A percentile compares a stretch with the other conserved stretches of the same genome.
Evolutionary conservation across 2,113 vertebrate genomes (phyloP).

Genomic region (Cromileptes altivelis): DNA sequence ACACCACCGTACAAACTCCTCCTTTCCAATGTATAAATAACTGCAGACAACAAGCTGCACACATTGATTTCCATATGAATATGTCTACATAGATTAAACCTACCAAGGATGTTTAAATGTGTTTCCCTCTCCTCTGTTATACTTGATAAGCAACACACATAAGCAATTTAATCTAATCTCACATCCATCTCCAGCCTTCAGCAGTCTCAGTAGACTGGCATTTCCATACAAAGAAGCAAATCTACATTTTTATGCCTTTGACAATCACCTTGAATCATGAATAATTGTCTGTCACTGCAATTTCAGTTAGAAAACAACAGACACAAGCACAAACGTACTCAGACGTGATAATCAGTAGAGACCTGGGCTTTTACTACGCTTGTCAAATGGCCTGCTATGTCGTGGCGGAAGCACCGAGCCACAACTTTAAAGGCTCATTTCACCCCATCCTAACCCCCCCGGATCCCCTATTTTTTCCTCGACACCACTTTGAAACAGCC

Average conservation of each 20-base stretch:
- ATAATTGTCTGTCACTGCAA: constrained; percentile 11
- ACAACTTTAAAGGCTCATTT: neutral
- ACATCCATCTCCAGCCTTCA: constrained; percentile 9
- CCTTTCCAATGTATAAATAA: neutral
- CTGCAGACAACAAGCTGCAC: neutral
- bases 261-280: constrained; percentile 33
- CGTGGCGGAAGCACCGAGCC: neutral
- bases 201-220: constrained; percentile 8
- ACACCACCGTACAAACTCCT: neutral
- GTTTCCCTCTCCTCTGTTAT: neutral
- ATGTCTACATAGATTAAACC: neutral
- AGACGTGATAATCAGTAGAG: neutral
- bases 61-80: constrained; percentile 24
- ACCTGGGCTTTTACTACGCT: neutral
- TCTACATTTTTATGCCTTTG: constrained; percentile 30
- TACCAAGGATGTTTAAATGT: neutral
- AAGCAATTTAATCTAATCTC: constrained; percentile 16
- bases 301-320: constrained; percentile 12
- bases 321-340: neutral
- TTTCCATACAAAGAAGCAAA: neutral
- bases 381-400: neutral
- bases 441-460: neutral
- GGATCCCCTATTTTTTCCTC: neutral
- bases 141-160: constrained; percentile 13
- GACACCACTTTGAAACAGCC: neutral